These are phyloP conservation scores for Sinocyclocheilus maitianheensis DNA, from an alignment of 2,113 vertebrate genomes.

Conservation along the genomic window DNA sequence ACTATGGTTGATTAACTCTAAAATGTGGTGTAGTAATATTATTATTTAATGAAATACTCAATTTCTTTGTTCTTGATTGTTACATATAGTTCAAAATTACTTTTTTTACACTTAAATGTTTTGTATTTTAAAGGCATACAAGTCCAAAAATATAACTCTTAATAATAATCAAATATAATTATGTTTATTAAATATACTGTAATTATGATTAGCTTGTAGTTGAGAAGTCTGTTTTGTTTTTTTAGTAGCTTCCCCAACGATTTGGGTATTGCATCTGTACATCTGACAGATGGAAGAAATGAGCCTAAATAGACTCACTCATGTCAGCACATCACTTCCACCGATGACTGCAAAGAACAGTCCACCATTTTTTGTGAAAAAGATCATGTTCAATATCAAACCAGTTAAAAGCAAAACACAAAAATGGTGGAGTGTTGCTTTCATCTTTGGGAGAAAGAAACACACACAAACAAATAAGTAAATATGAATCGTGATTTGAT, in stretches of 20 bases:
- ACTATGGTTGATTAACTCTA: background rate
- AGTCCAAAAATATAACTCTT: background rate
- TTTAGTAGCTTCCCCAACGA: background rate
- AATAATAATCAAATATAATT: background rate
- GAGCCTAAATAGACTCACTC: background rate
- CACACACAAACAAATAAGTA: conserved; percentile 3
- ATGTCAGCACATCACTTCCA: conserved; percentile 38
- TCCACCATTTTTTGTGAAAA: conserved; percentile 19
- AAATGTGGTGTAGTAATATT: background rate
- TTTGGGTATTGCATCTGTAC: background rate
- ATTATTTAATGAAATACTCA: background rate
- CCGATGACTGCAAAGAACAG: conserved; percentile 29
- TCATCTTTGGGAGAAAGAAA: background rate
- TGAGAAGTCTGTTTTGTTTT: background rate
- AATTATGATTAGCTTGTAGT: background rate
- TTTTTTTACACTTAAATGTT: no score
- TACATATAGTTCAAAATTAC: background rate
- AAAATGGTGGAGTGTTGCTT: conserved; percentile 41
- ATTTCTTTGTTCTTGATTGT: background rate
- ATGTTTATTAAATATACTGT: no score
- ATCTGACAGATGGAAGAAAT: background rate
- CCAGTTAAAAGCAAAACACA: background rate
- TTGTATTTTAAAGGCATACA: background rate
- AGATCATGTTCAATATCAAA: background rate
- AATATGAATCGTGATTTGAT: conserved; percentile 8